Conservation (phyloP, 2,797 vertebrate species). For the Paramormyrops hopkinsi region DNA sequence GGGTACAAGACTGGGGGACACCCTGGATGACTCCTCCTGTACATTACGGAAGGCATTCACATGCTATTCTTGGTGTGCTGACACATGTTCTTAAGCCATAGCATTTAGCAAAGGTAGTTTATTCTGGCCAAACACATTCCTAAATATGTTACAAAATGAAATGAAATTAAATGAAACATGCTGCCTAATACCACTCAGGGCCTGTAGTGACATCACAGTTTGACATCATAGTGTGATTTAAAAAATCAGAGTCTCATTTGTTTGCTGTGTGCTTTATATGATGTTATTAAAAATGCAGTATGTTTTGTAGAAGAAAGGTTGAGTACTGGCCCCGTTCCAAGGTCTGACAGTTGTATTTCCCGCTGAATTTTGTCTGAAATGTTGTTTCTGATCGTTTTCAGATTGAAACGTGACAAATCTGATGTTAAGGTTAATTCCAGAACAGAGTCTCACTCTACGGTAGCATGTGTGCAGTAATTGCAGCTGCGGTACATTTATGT, state of each 20-base stretch:
- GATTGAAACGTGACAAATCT: not conserved
- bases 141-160: not conserved
- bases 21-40: not conserved
- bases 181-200: not conserved
- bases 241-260: not conserved
- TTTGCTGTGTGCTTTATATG: not conserved
- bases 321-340: not conserved
- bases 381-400: not conserved
- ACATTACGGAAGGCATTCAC: not conserved
- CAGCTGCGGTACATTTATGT: not conserved
- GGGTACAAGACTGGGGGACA: not conserved
- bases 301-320: not conserved
- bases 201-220: not conserved
- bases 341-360: not conserved
- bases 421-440: not conserved
- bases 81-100: not conserved
- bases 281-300: not conserved
- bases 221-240: not conserved
- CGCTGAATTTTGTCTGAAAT: not conserved
- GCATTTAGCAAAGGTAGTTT: not conserved
- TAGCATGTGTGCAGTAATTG: too few species aligned
- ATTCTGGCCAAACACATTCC: not conserved
- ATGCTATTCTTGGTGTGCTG: not conserved
- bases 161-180: not conserved
- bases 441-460: not conserved